Base-by-base conservation (phyloP, 2,888 invertebrate species). In the Drosophila algonquin region DNA sequence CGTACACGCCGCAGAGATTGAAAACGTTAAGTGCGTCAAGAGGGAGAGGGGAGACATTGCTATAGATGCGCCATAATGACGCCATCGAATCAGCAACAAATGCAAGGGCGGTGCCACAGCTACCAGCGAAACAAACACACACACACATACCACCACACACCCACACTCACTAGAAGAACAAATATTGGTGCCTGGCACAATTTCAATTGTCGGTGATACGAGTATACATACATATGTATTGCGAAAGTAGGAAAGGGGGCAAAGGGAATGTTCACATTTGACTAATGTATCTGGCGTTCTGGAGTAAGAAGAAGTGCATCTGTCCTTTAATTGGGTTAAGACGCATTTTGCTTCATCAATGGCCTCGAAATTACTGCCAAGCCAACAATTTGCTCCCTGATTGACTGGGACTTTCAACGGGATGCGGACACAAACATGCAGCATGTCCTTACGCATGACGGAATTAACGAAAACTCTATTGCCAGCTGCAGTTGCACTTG, bases 81-180 rank as follows among this genome's bases (percentile, higher is more conserved):
- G 87, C 85, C 82, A 85, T 73, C 88, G 81, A 87, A 81, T 85
- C 79, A 79, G 74, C 77, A 77, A 69, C 86, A 85, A 87, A 79
- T 87, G 75, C 56, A 47, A 50, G 48, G 44, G 50, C 48, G 52
- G n/a, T 32, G 32, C 32, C 35, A 35, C 35, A 52, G 16, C 30
- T 32, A 32, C 18, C 10, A 35, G 6, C 18, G 18, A 18, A 18
- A 18, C 18, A 18, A 18, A 18, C 18, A 18, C 18, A 18, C 18
- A 18, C 18, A 18, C 18, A 18, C 18, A 18, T 18, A 18, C 32
- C 47, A 32, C 27, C 30, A 9, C 64, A 1, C 1, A 1, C 7
- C 45, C 27, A 12, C 54, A 60, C 48, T 44, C 48, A 45, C 16
- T 30, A 77, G 67, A 81, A 81, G 71, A 87, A 81, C 82, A 87